Evolutionary conservation across 1,140 invertebrate species (phyloP).

Genomic region (Paraescarpia echinospica): DNA sequence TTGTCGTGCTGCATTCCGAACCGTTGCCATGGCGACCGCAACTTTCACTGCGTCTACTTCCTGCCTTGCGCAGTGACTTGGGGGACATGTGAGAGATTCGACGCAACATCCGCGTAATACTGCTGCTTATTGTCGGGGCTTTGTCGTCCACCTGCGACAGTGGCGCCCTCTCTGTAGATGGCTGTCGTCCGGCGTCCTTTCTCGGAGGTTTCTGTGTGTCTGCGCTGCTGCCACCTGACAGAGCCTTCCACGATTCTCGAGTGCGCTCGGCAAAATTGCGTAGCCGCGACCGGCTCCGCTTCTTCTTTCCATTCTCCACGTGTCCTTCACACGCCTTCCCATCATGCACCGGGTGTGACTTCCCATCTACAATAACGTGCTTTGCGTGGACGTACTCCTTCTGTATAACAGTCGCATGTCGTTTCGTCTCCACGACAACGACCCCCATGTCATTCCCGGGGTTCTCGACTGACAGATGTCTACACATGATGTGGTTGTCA

Average conservation of each 20-base stretch:
- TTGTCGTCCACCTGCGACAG: background rate
- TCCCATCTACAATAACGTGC: background rate
- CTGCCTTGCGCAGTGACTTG: constrained; percentile 7
- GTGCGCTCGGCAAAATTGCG: background rate
- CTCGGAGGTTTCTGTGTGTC: background rate
- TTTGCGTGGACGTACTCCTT: background rate
- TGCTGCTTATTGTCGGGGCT: background rate
- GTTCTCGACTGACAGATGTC: background rate
- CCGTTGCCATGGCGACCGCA: background rate
- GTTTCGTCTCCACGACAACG: background rate
- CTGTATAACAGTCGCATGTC: background rate
- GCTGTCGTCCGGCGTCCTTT: background rate
- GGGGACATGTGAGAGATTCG: background rate
- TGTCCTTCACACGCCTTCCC: background rate
- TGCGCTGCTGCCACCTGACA: background rate
- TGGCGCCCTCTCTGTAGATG: background rate
- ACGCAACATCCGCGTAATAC: background rate
- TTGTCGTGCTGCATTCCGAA: background rate
- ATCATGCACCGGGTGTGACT: background rate
- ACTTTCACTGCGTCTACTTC: background rate
- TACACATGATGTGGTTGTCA: background rate
- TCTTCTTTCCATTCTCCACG: background rate
- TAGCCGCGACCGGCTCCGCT: background rate
- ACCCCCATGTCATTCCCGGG: background rate
- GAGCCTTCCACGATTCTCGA: background rate